These are phyloP conservation scores for Gouania willdenowi DNA, from an alignment of 2,797 vertebrate genomes.

Conservation along the genomic window DNA sequence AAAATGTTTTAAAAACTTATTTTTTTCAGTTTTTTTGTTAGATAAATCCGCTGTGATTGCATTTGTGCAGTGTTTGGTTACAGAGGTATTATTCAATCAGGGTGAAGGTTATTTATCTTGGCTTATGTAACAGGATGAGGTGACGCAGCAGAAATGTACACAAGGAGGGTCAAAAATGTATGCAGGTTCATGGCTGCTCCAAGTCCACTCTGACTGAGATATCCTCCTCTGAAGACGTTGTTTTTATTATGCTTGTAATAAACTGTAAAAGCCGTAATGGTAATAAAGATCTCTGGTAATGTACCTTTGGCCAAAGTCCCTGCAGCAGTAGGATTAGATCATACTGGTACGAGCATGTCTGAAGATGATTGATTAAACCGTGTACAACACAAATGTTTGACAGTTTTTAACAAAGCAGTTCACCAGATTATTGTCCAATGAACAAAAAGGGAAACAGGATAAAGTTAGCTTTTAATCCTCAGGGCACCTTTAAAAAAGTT, in stretches of 20 bases:
- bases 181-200: constrained; percentile 28
- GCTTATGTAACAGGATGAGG: constrained; percentile 37
- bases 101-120: constrained; percentile 10
- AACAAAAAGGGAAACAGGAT: no score
- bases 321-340: constrained; percentile 4
- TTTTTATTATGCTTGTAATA: not conserved
- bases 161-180: constrained; percentile 1
- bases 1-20: no score
- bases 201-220: constrained; percentile 31
- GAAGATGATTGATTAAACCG: constrained; percentile 3
- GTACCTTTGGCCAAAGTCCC: not conserved
- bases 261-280: no score
- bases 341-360: not conserved
- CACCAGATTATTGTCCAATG: no score
- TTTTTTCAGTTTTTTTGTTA: no score
- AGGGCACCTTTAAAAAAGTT: no score
- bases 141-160: constrained; percentile 6
- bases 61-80: no score
- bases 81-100: not conserved
- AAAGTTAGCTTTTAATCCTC: no score
- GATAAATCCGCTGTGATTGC: no score
- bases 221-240: constrained; percentile 28
- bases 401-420: no score
- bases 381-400: constrained; percentile 12
- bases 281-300: no score